These are phyloP conservation scores for Holacanthella duospinosa DNA, from an alignment of 2,888 invertebrate species.

Conservation along the genomic window DNA sequence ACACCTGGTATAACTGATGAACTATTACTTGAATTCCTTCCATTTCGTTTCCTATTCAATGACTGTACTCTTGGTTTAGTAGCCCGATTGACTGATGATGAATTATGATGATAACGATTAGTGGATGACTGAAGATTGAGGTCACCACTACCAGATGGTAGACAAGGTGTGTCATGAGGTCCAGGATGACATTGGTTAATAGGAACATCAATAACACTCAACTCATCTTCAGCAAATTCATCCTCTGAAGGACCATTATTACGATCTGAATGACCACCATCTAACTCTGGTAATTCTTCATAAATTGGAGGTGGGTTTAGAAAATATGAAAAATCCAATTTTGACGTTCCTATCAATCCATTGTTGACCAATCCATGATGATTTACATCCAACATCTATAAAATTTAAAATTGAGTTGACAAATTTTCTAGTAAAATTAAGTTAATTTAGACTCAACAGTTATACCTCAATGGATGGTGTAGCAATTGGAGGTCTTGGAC, in stretches of 20 bases:
- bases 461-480: conserved; percentile 37
- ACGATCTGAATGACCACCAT: conserved; percentile 27
- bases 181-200: conserved; percentile 15
- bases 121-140: conserved; percentile 12
- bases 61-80: conserved; percentile 28
- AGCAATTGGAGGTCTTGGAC: conserved; percentile 36
- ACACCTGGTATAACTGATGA: neutral
- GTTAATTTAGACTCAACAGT: neutral
- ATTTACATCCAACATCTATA: conserved; percentile 37
- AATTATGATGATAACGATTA: conserved; percentile 31
- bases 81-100: conserved; percentile 18
- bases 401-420: neutral
- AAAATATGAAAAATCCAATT: conserved; percentile 37
- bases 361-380: conserved; percentile 30
- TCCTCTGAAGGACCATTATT: conserved; percentile 37
- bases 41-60: conserved; percentile 5
- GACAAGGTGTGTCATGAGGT: neutral
- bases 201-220: conserved; percentile 37
- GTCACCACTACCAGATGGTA: neutral
- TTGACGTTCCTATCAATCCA: conserved; percentile 34
- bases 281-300: conserved; percentile 33
- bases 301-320: conserved; percentile 38
- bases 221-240: conserved; percentile 38
- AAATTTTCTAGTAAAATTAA: neutral
- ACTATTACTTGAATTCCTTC: conserved; percentile 14